Evolutionary conservation across 1,140 invertebrate genomes (phyloP).

Genomic region (Trichonephila inaurata): DNA sequence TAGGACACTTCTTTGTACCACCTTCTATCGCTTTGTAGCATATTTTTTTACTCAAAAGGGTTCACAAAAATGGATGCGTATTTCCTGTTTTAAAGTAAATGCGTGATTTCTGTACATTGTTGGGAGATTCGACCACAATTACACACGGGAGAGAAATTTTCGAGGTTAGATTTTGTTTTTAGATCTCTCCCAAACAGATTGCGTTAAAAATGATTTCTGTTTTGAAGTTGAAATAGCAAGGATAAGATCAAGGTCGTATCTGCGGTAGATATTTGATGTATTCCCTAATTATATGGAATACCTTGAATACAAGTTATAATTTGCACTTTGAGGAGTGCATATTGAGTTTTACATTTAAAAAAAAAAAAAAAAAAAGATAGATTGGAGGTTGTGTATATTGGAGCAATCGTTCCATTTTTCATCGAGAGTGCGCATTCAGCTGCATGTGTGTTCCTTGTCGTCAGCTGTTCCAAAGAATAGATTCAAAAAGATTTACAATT

Average conservation of each 20-base stretch:
- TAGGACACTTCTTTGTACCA: not conserved
- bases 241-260: not conserved
- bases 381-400: too few species aligned
- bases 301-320: not conserved
- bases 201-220: too few species aligned
- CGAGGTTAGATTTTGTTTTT: not conserved
- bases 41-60: not conserved
- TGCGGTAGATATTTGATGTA: not conserved
- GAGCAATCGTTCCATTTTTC: not conserved
- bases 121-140: not conserved
- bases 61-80: not conserved
- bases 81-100: not conserved
- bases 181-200: not conserved
- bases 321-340: not conserved
- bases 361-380: too few species aligned
- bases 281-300: not conserved
- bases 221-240: not conserved
- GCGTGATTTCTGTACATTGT: not conserved
- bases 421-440: not conserved
- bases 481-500: not conserved
- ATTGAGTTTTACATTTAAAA: too few species aligned
- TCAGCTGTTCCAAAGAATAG: not conserved
- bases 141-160: not conserved
- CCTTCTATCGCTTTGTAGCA: not conserved
- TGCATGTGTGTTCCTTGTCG: not conserved